Evolutionary conservation across 1,140 invertebrate species (phyloP), one percentile per base, ranked within the genome.

Genomic region (Cardiocondyla obscurior): DNA sequence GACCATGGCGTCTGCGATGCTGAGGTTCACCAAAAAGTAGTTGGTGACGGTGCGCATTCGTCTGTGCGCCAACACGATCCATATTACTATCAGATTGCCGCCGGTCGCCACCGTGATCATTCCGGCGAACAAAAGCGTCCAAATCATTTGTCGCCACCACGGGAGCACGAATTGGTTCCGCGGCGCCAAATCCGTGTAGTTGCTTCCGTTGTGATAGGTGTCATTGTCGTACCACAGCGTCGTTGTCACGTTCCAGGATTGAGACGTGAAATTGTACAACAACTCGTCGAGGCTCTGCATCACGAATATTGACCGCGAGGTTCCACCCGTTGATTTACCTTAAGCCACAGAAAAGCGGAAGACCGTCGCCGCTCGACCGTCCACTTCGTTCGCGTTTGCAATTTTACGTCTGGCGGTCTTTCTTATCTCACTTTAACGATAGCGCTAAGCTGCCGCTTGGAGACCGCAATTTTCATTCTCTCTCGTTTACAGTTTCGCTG

Each of bases 11-110:
- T 99, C 98, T 16, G 98, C 98, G 25, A 98, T 96, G 79, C 98
- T 98, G 57, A 99, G 94, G 92, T 99, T 99, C n/a, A 99, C 97
- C 58, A 99, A 94, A 92, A 99, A 99, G 91, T 99, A 99, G 94
- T 99, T 99, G 62, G 98, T 99, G 3, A 99, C 98, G 0, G 98
- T 99, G 58, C 98, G 94, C 98, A 99, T 99, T 74, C 98, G 95
- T 82, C 97, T 96, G 94, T 99, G 97, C 16, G 97, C 97, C 49
- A 99, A 92, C 2, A 99, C 98, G 84, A 99, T 99, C 97, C 98
- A 99, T 86, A 99, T 98, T 57, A 99, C 98, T 85, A 99, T 98
- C 44, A 98, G 94, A 93, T 99, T 99, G 0, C 98, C 98, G 39
- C 97, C 96, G 12, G 98, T 97, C n/a, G 98, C 97, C 53, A 99